Conservation (phyloP, 30 jellyfish, hydroid and myxozoan genomes). For the Euphysa ruthae region DNA sequence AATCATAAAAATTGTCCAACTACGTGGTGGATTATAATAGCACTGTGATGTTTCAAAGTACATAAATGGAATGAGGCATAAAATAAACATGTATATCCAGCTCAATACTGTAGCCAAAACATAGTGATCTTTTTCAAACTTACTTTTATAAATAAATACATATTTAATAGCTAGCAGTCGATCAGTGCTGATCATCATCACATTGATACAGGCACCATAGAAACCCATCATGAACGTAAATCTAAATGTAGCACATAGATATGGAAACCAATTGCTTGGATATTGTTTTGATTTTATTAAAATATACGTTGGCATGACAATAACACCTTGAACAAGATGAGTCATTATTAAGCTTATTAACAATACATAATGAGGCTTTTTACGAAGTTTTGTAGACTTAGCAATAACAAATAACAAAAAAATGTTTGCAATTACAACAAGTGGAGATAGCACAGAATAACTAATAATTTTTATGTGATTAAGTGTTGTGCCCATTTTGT, state of each 20-base stretch:
- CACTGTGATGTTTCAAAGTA: slow-evolving; percentile 13
- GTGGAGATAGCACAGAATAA: too few relatives aligned
- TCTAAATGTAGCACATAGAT: slow-evolving; percentile 21
- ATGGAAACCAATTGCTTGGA: neutral
- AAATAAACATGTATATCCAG: slow-evolving; percentile 8
- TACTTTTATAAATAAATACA: neutral
- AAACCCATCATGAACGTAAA: slow-evolving; percentile 27
- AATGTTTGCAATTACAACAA: neutral
- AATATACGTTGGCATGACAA: slow-evolving; percentile 33
- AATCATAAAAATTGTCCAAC: slow-evolving; percentile 26
- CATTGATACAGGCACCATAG: slow-evolving; percentile 33
- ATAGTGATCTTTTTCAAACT: neutral
- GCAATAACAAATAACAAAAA: slow-evolving; percentile 2
- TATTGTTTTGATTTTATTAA: slow-evolving; percentile 1
- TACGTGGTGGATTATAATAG: slow-evolving; percentile 19
- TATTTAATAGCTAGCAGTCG: slow-evolving; percentile 25
- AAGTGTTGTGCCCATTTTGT: too few relatives aligned
- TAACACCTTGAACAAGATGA: slow-evolving; percentile 26
- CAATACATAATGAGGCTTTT: slow-evolving; percentile 5
- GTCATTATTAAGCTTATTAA: slow-evolving; percentile 9
- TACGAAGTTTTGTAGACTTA: neutral
- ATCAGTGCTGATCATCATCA: slow-evolving; percentile 13
- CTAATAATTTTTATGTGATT: too few relatives aligned
- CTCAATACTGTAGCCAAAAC: neutral
- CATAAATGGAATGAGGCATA: slow-evolving; percentile 28